phyloP scores from a whole-genome alignment of 2,888 invertebrate species.

The Cryptocheilus praepositus region DNA sequence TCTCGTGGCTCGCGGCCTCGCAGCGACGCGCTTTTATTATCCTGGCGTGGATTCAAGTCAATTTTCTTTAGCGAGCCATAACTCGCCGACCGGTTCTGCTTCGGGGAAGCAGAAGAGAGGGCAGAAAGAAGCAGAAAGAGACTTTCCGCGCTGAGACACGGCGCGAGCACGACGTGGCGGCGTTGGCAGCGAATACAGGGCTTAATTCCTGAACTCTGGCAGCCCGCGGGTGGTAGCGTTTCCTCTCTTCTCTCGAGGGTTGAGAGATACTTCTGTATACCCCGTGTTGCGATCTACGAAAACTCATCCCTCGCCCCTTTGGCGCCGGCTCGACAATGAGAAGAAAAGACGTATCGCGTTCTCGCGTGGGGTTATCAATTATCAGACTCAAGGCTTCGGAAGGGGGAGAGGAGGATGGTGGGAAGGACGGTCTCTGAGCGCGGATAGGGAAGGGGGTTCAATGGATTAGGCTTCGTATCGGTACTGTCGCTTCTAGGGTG shows the following conservation, averaged over 20 bases:
- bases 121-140: conserved; percentile 26
- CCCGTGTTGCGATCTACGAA: conserved; percentile 3
- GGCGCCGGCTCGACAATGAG: conserved; percentile 46
- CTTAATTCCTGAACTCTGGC: conserved; percentile 59
- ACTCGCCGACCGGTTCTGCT: conserved; percentile 44
- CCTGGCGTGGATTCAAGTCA: conserved; percentile 72
- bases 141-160: conserved; percentile 26
- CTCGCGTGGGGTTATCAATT: conserved; percentile 51
- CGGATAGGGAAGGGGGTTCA: too few species aligned
- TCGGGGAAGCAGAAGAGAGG: conserved; percentile 13
- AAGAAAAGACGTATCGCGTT: conserved; percentile 40
- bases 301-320: conserved; percentile 21
- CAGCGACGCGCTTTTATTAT: conserved; percentile 66
- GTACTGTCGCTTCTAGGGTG: too few species aligned
- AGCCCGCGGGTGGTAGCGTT: conserved; percentile 44
- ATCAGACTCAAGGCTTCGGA: conserved; percentile 21
- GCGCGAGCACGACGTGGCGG: conserved; percentile 33
- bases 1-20: conserved; percentile 46
- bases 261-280: not conserved
- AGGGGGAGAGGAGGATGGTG: too few species aligned
- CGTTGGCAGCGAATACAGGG: conserved; percentile 56
- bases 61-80: conserved; percentile 71
- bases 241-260: conserved; percentile 6
- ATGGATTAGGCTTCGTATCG: too few species aligned
- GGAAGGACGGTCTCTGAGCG: too few species aligned